Conservation (phyloP, 2,888 invertebrate species). For the Seira ritae region DNA sequence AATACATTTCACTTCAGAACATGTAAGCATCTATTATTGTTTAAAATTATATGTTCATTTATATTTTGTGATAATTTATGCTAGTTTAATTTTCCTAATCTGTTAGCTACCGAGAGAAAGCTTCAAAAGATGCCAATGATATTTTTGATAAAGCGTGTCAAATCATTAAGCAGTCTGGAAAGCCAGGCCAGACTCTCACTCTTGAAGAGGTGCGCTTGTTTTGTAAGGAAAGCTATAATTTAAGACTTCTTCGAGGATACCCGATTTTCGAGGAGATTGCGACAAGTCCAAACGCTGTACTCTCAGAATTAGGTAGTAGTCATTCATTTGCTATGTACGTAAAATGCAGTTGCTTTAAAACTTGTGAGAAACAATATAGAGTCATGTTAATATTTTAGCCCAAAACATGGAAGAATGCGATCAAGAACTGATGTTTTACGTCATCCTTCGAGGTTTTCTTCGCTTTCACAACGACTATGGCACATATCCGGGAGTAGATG, state of each 20-base stretch:
- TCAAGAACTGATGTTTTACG: slow-evolving; percentile 91
- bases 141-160: slow-evolving; percentile 89
- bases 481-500: slow-evolving; percentile 91
- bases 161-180: slow-evolving; percentile 79
- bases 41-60: not conserved
- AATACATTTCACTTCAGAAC: slow-evolving; percentile 92
- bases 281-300: slow-evolving; percentile 78
- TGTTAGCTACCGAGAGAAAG: slow-evolving; percentile 85
- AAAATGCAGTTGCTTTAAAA: not conserved
- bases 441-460: slow-evolving; percentile 92
- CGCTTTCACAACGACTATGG: slow-evolving; percentile 92
- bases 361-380: not conserved
- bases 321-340: slow-evolving; percentile 11
- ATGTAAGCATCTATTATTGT: slow-evolving; percentile 79
- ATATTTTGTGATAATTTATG: not conserved
- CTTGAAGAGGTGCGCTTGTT: slow-evolving; percentile 86
- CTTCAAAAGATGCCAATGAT: slow-evolving; percentile 86
- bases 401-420: slow-evolving; percentile 88
- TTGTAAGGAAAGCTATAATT: slow-evolving; percentile 90
- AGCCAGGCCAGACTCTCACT: slow-evolving; percentile 66
- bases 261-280: slow-evolving; percentile 88
- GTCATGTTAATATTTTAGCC: too few species aligned
- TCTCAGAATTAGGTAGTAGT: slow-evolving; percentile 78
- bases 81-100: too few species aligned
- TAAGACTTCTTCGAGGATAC: slow-evolving; percentile 86